Evolutionary conservation across 2,113 vertebrate genomes (phyloP).

Genomic region (Phalacrocorax brasilianus): DNA sequence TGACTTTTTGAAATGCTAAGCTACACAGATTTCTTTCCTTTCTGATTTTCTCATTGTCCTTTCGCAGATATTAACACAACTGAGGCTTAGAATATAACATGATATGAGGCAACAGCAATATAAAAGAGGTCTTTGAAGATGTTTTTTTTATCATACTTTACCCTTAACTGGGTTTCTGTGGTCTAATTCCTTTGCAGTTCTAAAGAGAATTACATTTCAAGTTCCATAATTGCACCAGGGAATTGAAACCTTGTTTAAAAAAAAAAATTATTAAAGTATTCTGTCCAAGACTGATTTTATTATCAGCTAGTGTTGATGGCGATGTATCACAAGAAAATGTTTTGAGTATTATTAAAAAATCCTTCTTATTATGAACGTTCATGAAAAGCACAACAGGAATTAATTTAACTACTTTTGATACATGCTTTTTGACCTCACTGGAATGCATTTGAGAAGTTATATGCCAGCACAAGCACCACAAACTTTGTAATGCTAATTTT

Average conservation of each 20-base stretch:
- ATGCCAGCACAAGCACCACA: not conserved
- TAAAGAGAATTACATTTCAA: slow-evolving; percentile 66
- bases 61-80: slow-evolving; percentile 16
- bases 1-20: slow-evolving; percentile 28
- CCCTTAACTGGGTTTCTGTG: slow-evolving; percentile 60
- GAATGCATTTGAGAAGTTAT: slow-evolving; percentile 12
- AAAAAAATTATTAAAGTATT: slow-evolving; percentile 1
- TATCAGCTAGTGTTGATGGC: slow-evolving; percentile 1
- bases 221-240: slow-evolving; percentile 64
- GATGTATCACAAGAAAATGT: slow-evolving; percentile 11
- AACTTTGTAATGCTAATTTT: slow-evolving; percentile 9
- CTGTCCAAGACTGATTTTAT: slow-evolving; percentile 45
- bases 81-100: slow-evolving; percentile 43
- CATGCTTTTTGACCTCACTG: not conserved
- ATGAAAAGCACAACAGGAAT: not conserved
- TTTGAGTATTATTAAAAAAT: slow-evolving; percentile 24
- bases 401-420: not conserved
- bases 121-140: slow-evolving; percentile 62
- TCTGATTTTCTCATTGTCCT: slow-evolving; percentile 52
- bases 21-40: not conserved
- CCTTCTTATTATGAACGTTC: not conserved
- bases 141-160: slow-evolving; percentile 67
- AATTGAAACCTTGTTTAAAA: slow-evolving; percentile 46
- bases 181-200: slow-evolving; percentile 70
- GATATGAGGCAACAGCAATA: slow-evolving; percentile 58